phyloP scores from a whole-genome alignment of 1,140 invertebrate species.

The Mamestra configurata region DNA sequence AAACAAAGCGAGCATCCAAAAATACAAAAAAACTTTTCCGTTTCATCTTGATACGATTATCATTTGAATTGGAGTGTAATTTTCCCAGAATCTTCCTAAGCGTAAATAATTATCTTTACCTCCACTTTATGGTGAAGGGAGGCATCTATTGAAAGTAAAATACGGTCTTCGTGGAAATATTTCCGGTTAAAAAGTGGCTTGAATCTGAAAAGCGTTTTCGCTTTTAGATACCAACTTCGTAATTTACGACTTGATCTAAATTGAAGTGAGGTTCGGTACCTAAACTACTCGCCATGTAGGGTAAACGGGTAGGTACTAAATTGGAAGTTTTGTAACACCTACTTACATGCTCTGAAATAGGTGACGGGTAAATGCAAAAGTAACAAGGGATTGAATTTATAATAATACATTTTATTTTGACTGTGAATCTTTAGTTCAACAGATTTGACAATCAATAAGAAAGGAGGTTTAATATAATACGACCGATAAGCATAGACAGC shows the following conservation, averaged over 20 bases:
- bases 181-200: neutral
- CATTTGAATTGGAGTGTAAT: slow-evolving; percentile 3
- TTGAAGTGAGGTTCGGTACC: neutral
- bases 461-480: too few relatives aligned
- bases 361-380: too few relatives aligned
- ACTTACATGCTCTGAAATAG: neutral
- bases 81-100: neutral
- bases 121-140: neutral
- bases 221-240: slow-evolving; percentile 1
- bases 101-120: slow-evolving; percentile 24
- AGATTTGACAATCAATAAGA: too few relatives aligned
- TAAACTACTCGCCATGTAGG: neutral
- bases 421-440: too few relatives aligned
- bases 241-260: neutral
- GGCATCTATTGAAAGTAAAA: neutral
- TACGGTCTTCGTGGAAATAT: neutral
- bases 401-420: too few relatives aligned
- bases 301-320: slow-evolving; percentile 12
- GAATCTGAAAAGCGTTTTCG: neutral
- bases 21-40: slow-evolving; percentile 13
- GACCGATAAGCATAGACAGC: too few relatives aligned
- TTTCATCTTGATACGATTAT: neutral
- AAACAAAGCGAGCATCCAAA: neutral
- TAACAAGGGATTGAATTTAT: too few relatives aligned
- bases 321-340: neutral